Conservation (phyloP, 1,140 invertebrate species). For the Drosophila trapezifrons region DNA sequence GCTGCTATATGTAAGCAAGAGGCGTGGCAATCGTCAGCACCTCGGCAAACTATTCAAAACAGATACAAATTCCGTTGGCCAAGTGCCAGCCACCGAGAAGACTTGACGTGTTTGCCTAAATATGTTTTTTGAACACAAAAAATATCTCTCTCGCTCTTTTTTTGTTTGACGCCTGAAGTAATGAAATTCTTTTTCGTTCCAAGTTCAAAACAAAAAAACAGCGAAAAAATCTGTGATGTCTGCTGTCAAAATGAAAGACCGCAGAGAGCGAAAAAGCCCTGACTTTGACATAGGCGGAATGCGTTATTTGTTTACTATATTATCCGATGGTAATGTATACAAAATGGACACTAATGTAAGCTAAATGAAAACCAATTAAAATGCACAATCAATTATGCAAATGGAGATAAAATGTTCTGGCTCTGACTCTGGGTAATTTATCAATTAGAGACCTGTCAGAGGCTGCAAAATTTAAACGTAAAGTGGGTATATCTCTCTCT, state of each 20-base stretch:
- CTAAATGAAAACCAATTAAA: constrained; percentile 42
- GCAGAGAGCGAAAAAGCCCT: constrained; percentile 23
- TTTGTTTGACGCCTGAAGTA: constrained; percentile 69
- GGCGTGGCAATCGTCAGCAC: constrained; percentile 40
- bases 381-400: constrained; percentile 52
- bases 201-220: constrained; percentile 53
- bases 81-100: constrained; percentile 43
- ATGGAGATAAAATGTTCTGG: constrained; percentile 35
- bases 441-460: constrained; percentile 44
- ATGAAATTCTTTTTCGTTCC: constrained; percentile 69
- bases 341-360: constrained; percentile 28
- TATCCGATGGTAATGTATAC: constrained; percentile 25
- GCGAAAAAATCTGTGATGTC: constrained; percentile 28
- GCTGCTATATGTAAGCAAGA: neutral
- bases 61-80: constrained; percentile 78
- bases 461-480: constrained; percentile 14
- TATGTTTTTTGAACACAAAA: constrained; percentile 67
- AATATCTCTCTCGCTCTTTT: constrained; percentile 26
- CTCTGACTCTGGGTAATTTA: constrained; percentile 29
- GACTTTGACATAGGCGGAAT: constrained; percentile 54
- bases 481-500: constrained; percentile 8
- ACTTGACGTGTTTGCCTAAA: constrained; percentile 76
- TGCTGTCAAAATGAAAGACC: constrained; percentile 22
- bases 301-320: constrained; percentile 5
- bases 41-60: constrained; percentile 68